Percentiles rank a stretch among this genome's conserved stretches.
Conservation (phyloP, 2,888 invertebrate genomes). For the Napeogenes inachia region DNA sequence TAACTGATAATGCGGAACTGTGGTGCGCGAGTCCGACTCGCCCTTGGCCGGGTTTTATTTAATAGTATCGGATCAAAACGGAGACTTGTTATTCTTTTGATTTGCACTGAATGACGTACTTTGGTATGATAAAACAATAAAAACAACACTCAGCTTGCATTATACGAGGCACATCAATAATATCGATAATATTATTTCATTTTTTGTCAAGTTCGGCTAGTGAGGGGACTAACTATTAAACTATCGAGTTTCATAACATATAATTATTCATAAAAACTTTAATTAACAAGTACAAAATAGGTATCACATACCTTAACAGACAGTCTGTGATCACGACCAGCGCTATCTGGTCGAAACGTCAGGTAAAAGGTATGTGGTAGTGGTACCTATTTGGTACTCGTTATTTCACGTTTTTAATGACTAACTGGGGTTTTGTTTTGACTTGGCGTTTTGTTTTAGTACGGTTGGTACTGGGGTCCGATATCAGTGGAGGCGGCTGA, state of each 20-base stretch:
- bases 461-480: constrained; percentile 98
- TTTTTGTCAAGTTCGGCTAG: constrained; percentile 7
- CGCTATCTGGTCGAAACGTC: too few species aligned
- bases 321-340: too few species aligned
- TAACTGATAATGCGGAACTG: too few species aligned
- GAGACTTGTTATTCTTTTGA: not conserved
- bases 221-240: too few species aligned
- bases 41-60: not conserved
- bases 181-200: not conserved
- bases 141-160: not conserved
- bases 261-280: too few species aligned
- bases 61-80: not conserved
- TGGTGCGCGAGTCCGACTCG: too few species aligned
- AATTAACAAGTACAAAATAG: too few species aligned
- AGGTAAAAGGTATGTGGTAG: too few species aligned
- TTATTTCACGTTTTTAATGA: too few species aligned
- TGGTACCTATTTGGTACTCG: too few species aligned
- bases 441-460: constrained; percentile 73
- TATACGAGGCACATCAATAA: not conserved
- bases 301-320: too few species aligned
- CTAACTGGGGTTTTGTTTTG: constrained; percentile 6
- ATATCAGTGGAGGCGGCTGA: constrained; percentile 94
- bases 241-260: too few species aligned
- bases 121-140: constrained; percentile 2
- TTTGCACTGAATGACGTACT: not conserved